Evolutionary conservation across 2,797 vertebrate species (phyloP).

Genomic region (Sorex maritimensis): DNA sequence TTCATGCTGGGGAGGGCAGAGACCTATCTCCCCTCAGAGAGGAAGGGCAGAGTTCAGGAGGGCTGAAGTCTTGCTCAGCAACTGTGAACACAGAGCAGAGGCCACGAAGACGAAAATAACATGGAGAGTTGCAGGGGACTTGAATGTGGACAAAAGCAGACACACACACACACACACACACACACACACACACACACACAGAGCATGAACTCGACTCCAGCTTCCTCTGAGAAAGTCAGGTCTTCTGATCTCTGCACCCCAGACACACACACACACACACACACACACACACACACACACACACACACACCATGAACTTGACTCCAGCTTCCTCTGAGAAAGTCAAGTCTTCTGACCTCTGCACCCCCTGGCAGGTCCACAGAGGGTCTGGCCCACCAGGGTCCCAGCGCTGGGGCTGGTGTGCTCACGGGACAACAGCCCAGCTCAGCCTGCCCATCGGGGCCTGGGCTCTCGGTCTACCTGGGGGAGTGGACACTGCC

Average conservation of each 20-base stretch:
- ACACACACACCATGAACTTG: slow-evolving; percentile 41
- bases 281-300: no score
- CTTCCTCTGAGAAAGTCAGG: slow-evolving; percentile 48
- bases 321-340: slow-evolving; percentile 38
- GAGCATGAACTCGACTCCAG: slow-evolving; percentile 51
- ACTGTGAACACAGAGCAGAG: slow-evolving; percentile 48
- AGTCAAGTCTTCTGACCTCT: slow-evolving; percentile 25
- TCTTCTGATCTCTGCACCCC: slow-evolving; percentile 39
- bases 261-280: neutral
- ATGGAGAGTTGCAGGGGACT: slow-evolving; percentile 54
- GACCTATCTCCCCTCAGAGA: neutral
- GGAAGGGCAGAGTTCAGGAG: slow-evolving; percentile 17
- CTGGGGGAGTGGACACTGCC: slow-evolving; percentile 88
- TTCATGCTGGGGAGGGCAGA: neutral
- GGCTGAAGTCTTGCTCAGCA: neutral
- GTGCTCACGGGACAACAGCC: neutral
- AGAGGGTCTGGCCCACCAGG: neutral
- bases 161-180: neutral
- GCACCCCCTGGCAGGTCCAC: slow-evolving; percentile 23
- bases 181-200: neutral
- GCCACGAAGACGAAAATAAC: slow-evolving; percentile 73
- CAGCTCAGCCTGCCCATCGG: slow-evolving; percentile 9
- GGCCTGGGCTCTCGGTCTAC: slow-evolving; percentile 29
- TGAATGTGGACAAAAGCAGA: slow-evolving; percentile 55
- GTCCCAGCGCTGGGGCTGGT: neutral